Base-by-base conservation (phyloP, 2,113 vertebrate species). In the Lampris incognitus region DNA sequence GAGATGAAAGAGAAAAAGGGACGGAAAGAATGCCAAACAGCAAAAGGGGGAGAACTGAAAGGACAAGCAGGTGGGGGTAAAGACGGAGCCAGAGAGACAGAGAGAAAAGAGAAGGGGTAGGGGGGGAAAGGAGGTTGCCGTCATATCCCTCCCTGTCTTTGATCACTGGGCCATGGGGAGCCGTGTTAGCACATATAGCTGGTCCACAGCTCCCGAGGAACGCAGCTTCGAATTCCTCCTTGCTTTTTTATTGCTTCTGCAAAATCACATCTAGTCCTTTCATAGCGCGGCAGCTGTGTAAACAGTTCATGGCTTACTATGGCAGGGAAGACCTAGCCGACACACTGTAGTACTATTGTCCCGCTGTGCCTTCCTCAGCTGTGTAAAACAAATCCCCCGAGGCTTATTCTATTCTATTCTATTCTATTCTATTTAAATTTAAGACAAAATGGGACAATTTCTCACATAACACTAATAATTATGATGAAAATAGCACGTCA, bases 151-250 rank as follows among this genome's bases (percentile, higher is more conserved):
- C 60, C 50, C 62, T 24, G 70, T 69, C 89, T 93, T 92, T 94
- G 89, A 93, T 93, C 89, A 87, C 66, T 78, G 84, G 84, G 69
- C 88, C 89, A 81, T 90, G 67, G 86, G 78, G 69, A 78, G 74
- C 72, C 5, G 75, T 81, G 72, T 66, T 80, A 64, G 79, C 51
- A 72, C 72, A 71, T 87, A 87, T 69, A 78, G 63, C 79, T 87
- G 86, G 76, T 89, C 79, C 81, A 90, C 69, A 79, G 74, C 83
- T 88, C 76, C 73, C 52, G 24, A 83, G 81, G 84, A 92, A 90
- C 81, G 72, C 69, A 60, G 87, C 81, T 77, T 91, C 82, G 85
- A 83, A 91, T 92, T 86, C 89, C 88, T 88, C 63, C 62, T 71
- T 79, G 54, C 76, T 64, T 58, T 63, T 74, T 86, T 88, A 64